phyloP scores from a whole-genome alignment of 2,797 vertebrate species.

The Hydrophis major region DNA sequence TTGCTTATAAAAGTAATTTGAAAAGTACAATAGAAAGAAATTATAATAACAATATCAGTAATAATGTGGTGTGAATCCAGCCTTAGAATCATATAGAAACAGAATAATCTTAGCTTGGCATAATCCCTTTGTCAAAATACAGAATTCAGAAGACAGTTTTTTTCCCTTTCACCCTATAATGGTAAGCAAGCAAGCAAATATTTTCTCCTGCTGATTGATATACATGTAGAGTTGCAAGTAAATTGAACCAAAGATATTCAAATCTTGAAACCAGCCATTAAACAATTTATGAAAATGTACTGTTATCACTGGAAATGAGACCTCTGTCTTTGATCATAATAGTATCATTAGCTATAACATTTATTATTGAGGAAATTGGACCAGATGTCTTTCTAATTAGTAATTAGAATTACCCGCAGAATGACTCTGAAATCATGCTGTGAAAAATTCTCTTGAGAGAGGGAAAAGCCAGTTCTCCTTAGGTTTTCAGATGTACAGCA shows the following conservation, averaged over 20 bases:
- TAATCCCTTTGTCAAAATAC: background rate
- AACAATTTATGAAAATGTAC: background rate
- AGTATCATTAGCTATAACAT: background rate
- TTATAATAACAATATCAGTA: background rate
- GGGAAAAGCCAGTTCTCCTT: background rate
- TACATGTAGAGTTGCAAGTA: background rate
- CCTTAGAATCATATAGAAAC: background rate
- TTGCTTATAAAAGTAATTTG: background rate
- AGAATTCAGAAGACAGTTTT: background rate
- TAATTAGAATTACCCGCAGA: conserved; percentile 36
- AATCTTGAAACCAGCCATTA: background rate
- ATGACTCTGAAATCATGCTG: conserved; percentile 32
- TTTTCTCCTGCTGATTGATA: background rate
- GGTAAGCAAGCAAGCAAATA: background rate
- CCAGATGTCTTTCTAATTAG: conserved; percentile 28
- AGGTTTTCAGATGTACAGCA: conserved; percentile 18
- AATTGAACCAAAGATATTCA: background rate
- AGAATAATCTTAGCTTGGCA: background rate
- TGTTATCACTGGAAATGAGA: conserved; percentile 11
- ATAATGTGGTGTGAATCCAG: background rate
- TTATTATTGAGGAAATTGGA: conserved; percentile 31
- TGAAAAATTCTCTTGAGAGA: conserved; percentile 32
- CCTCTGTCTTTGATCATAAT: conserved; percentile 19
- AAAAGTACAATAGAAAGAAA: background rate
- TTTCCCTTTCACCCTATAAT: background rate